Conservation (phyloP, 2,888 invertebrate genomes). For the Drosophila neonasuta region DNA sequence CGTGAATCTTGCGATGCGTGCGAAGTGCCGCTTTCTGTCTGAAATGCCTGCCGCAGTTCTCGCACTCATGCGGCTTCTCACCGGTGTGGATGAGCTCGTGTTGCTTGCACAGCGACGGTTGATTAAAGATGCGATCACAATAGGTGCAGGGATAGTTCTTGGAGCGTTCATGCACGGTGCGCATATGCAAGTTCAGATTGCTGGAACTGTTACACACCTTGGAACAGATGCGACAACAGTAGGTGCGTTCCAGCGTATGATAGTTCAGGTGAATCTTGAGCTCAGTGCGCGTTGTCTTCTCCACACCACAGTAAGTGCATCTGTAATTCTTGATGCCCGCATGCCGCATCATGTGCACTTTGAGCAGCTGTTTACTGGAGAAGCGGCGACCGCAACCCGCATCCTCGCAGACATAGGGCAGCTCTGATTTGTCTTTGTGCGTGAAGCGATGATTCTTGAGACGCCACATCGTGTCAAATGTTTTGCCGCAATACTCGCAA, state of each 20-base stretch:
- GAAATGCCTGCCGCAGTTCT: slow-evolving; percentile 74
- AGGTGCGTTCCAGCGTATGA: slow-evolving; percentile 78
- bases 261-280: slow-evolving; percentile 79
- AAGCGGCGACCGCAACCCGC: slow-evolving; percentile 67
- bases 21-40: slow-evolving; percentile 76
- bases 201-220: slow-evolving; percentile 78
- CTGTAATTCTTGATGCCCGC: slow-evolving; percentile 79
- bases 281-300: slow-evolving; percentile 79
- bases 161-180: slow-evolving; percentile 75
- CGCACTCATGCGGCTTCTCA: slow-evolving; percentile 78
- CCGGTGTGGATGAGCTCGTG: slow-evolving; percentile 81
- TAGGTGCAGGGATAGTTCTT: slow-evolving; percentile 72
- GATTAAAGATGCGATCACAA: slow-evolving; percentile 77
- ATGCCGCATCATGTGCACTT: slow-evolving; percentile 79
- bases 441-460: slow-evolving; percentile 75
- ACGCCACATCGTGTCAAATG: slow-evolving; percentile 50
- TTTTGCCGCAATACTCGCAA: slow-evolving; percentile 51
- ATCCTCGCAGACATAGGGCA: slow-evolving; percentile 74
- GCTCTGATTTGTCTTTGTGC: slow-evolving; percentile 70
- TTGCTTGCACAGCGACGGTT: slow-evolving; percentile 76
- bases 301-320: slow-evolving; percentile 79
- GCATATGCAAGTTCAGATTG: slow-evolving; percentile 76
- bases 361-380: slow-evolving; percentile 73
- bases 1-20: slow-evolving; percentile 76
- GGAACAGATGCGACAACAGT: slow-evolving; percentile 73